Evolutionary conservation across 2,797 vertebrate species (phyloP), one percentile per base, ranked within the genome.

Genomic region (Argentina silus): DNA sequence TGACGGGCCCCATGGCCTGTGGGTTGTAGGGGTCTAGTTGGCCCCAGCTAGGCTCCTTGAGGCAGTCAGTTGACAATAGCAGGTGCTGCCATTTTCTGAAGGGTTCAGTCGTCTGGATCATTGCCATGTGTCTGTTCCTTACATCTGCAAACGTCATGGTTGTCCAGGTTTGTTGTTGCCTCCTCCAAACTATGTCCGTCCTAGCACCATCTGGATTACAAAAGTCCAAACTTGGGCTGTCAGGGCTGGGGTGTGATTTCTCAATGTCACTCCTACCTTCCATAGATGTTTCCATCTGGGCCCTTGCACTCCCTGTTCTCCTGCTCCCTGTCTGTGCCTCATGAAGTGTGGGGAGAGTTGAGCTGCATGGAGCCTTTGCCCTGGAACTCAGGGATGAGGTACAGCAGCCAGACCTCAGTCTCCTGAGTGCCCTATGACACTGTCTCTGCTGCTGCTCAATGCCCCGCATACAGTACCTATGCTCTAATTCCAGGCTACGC

Each of bases 71-170:
- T 62, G 72, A 72, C 23, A 80, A 70, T 50, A 76, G 44, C 27
- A 67, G 8, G 14, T 45, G 45, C 36, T 76, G 63, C 70, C 67
- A 72, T 70, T 72, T 80, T 11, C 68, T 76, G 65, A 78, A 80
- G 6, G 78, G 75, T 45, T 78, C 73, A 48, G 60, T 60, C 9
- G 63, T 78, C 51, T 72, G 70, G 15, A 78, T 72, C 69, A 76
- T 81, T 7, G 19, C 48, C 47, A 51, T 50, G 57, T 81, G 65
- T 66, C 71, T 78, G 44, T 70, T 63, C 64, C 36, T 75, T 59
- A 80, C 74, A 63, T 74, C 76, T 43, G 74, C 50, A 74, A 81
- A 83, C n/a, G 68, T 77, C 68, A 81, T 53, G 10, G 71, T 71
- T 14, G 51, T n/a, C 81, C 73, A 81, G 15, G 70, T 55, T 17